phyloP scores from a whole-genome alignment of 2,797 vertebrate genomes.

The Mycteria americana region DNA sequence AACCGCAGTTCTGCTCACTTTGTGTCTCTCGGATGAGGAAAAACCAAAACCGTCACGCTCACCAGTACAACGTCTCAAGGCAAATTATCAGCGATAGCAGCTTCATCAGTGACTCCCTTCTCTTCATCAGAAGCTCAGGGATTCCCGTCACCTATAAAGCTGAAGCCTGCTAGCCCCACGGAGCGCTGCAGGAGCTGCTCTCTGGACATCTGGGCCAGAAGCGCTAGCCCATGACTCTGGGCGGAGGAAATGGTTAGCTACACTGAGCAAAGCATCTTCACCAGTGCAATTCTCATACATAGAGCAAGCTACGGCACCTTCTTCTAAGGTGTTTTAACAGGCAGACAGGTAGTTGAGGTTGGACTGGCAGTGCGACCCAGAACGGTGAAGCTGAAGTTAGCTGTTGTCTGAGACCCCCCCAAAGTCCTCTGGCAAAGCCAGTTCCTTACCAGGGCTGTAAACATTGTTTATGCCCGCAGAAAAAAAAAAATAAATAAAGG shows the following conservation, averaged over 20 bases:
- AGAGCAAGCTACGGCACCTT: neutral
- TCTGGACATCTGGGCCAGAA: neutral
- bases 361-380: neutral
- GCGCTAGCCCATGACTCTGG: neutral
- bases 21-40: fast-evolving
- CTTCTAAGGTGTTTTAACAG: too few species aligned
- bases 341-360: neutral
- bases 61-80: neutral
- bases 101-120: fast-evolving
- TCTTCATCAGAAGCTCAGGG: neutral
- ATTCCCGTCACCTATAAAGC: fast-evolving
- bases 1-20: neutral
- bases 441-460: neutral
- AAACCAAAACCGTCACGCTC: neutral
- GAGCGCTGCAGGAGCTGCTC: neutral
- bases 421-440: neutral
- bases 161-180: neutral
- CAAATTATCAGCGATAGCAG: fast-evolving
- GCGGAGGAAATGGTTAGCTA: too few species aligned
- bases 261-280: neutral
- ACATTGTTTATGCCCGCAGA: neutral
- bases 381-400: neutral
- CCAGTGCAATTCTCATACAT: fast-evolving
- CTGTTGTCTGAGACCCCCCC: neutral
- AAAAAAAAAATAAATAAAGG: too few species aligned